Conservation (phyloP, 2,888 invertebrate species). For the Chloroclysta siterata region DNA sequence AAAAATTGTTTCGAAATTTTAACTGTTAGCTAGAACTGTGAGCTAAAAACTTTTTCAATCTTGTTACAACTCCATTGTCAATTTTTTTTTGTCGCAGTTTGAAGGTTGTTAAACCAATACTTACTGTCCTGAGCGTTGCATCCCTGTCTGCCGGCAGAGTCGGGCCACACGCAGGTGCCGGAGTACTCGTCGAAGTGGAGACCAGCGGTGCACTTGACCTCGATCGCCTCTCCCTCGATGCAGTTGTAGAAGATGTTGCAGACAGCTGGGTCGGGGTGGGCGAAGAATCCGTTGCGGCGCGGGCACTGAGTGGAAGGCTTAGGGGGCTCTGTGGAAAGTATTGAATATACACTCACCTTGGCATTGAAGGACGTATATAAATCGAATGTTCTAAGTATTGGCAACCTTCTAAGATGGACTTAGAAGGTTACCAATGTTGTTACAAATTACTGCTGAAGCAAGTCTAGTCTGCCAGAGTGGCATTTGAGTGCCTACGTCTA, state of each 20-base stretch:
- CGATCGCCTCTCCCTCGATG: constrained; percentile 92
- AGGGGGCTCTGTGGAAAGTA: constrained; percentile 88
- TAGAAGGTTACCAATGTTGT: no score
- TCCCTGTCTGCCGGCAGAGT: constrained; percentile 90
- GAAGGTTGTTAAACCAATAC: constrained; percentile 44
- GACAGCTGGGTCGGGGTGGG: constrained; percentile 92
- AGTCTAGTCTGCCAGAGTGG: background rate
- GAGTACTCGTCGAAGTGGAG: constrained; percentile 95
- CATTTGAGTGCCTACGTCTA: background rate
- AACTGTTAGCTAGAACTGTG: no score
- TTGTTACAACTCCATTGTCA: no score
- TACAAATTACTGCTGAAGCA: background rate
- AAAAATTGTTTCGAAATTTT: no score
- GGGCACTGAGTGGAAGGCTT: constrained; percentile 90
- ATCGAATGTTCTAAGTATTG: background rate
- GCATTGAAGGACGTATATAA: no score
- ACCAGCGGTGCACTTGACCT: constrained; percentile 93
- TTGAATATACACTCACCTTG: background rate
- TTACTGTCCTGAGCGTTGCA: constrained; percentile 86
- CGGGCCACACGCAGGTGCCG: constrained; percentile 96
- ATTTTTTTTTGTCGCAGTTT: no score
- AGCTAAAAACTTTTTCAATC: no score
- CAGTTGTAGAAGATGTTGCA: constrained; percentile 96
- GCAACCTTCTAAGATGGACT: no score
- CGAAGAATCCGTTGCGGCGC: constrained; percentile 95